These are phyloP conservation scores for Haplochromis vanheusdeni DNA, from an alignment of 2,113 vertebrate genomes.

Conservation along the genomic window DNA sequence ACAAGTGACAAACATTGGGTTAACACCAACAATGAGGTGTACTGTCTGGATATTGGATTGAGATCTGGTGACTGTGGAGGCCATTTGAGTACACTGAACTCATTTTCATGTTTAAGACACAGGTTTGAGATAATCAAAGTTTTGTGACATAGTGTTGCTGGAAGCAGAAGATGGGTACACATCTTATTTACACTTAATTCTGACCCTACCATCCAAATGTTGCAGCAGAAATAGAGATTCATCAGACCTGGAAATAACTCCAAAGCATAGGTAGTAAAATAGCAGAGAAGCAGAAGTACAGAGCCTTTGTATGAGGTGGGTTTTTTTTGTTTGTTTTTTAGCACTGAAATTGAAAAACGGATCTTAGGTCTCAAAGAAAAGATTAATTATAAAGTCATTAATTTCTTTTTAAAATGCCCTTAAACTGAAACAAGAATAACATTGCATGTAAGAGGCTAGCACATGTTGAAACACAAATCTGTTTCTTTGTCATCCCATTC, in stretches of 20 bases:
- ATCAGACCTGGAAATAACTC: not conserved
- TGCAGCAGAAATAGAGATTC: not conserved
- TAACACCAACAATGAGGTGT: not conserved
- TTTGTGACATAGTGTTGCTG: not conserved
- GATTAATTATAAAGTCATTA: not conserved
- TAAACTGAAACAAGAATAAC: not conserved
- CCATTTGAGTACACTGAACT: not conserved
- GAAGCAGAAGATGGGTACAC: not conserved
- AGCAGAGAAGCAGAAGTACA: not conserved
- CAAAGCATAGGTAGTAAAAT: not conserved
- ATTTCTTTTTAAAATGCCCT: not conserved
- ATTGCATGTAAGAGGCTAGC: not conserved
- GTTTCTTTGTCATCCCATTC: slow-evolving; percentile 4
- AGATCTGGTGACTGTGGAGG: not conserved
- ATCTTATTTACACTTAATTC: not conserved
- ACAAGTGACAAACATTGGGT: not conserved
- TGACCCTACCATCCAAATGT: not conserved
- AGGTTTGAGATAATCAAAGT: not conserved
- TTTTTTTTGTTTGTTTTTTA: accelerated
- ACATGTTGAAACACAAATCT: slow-evolving; percentile 25
- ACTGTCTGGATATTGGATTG: not conserved
- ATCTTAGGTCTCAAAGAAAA: not conserved
- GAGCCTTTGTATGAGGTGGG: not conserved
- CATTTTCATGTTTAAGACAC: not conserved
- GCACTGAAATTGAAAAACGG: not conserved